Conservation (phyloP, 92 coral and sea anemone species). For the Virgularia gustaviana region DNA sequence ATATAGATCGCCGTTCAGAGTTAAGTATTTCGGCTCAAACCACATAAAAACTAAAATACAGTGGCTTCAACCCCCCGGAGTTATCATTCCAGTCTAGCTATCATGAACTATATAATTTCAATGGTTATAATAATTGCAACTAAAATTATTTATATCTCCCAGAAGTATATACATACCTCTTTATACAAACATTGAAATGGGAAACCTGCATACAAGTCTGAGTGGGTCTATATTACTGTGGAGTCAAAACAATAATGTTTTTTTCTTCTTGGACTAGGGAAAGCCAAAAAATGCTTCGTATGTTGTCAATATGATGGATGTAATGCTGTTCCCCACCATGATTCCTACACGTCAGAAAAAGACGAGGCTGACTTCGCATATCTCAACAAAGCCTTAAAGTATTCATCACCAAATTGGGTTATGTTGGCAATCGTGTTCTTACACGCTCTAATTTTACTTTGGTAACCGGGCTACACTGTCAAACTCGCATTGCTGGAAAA, state of each 20-base stretch:
- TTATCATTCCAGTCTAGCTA: no score
- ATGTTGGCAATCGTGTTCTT: neutral
- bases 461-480: no score
- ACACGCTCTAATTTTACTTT: neutral
- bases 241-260: no score
- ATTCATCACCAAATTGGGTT: neutral
- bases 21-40: no score
- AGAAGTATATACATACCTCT: neutral
- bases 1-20: no score
- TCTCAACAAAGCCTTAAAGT: neutral
- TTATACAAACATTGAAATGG: neutral
- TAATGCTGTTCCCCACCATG: constrained; percentile 82
- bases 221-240: neutral
- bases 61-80: no score
- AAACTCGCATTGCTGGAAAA: no score
- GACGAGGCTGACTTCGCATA: constrained; percentile 16
- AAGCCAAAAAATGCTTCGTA: constrained; percentile 80
- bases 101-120: no score
- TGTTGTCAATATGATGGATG: constrained; percentile 97
- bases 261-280: constrained; percentile 43
- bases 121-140: no score
- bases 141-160: no score
- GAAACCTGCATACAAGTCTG: neutral
- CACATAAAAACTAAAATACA: no score
- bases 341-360: neutral